Base-by-base conservation (phyloP, 2,113 vertebrate genomes). In the Acrocephalus kingi region DNA sequence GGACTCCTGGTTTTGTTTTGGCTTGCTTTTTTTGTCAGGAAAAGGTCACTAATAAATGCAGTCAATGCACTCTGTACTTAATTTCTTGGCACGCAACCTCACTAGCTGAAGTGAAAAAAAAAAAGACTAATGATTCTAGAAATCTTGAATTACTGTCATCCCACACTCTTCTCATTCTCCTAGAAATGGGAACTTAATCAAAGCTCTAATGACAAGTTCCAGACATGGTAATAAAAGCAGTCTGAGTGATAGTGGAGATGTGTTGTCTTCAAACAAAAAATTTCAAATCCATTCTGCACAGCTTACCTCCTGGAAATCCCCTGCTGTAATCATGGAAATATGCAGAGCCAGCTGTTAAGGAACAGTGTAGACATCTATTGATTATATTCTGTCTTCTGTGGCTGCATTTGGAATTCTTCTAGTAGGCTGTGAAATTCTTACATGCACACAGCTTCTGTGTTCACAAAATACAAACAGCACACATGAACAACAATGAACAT, bases 171-270 rank as follows among this genome's bases (percentile, higher is more conserved):
- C 39, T 93, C 63, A 61, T 37, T 86, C 61, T 93, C 52, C 21
- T 71, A 87, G 49, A 94, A 94, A 91, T 51, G 16, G 12, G 33
- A 73, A 88, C 51, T 85, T 93, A 87, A 89, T 90, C 91, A 96
- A 95, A 94, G 63, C 31, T 64, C n/a, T 90, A 79, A 96, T 62
- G 48, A 79, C 46, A 94, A 90, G 33, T 74, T 91, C 55, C 84
- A 94, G 85, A 90, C 78, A 76, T 8, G 21, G 67, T 55, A 91
- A 93, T 94, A 91, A 88, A 93, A 80, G 78, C 31, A 95, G 59
- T 62, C 75, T 93, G 90, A 94, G 43, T 83, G 75, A 84, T 15
- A 88, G 64, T 52, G 35, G 43, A 22, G 58, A 80, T 46, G 30
- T 59, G 69, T 43, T 91, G 33, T 55, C 83, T 90, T 93, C 84